Evolutionary conservation across 2,797 vertebrate genomes (phyloP).

Genomic region (Gobio occitaniae): DNA sequence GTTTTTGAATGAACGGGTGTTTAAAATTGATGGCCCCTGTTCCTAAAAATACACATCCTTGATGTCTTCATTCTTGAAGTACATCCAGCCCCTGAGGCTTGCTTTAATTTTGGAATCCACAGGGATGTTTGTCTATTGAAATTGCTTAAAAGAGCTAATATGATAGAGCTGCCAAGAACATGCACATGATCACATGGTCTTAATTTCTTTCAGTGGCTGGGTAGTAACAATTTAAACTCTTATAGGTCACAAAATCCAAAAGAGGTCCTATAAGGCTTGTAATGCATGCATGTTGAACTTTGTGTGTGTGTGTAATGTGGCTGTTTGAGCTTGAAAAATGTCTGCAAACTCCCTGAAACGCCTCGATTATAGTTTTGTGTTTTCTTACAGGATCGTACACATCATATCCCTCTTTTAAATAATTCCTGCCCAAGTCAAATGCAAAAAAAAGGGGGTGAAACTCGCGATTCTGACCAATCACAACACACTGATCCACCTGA

Average conservation of each 20-base stretch:
- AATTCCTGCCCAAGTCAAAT: neutral
- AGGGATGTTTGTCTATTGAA: conserved; percentile 24
- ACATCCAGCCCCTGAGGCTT: conserved; percentile 16
- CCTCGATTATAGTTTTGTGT: neutral
- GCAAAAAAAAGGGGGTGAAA: neutral
- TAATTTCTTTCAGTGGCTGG: neutral
- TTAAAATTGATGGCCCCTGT: conserved; percentile 31
- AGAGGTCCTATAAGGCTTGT: neutral
- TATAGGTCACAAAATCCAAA: neutral
- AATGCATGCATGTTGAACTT: neutral
- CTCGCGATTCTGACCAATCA: neutral
- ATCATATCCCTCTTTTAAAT: neutral
- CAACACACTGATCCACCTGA: neutral
- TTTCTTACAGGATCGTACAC: neutral
- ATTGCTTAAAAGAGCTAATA: conserved; percentile 7
- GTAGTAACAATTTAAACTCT: neutral
- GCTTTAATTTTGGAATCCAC: conserved; percentile 24
- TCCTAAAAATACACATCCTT: conserved; percentile 39
- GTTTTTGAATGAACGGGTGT: neutral
- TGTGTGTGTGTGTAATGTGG: neutral
- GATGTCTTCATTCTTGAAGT: conserved; percentile 32
- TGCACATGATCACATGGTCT: neutral
- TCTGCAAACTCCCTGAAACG: neutral
- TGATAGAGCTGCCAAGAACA: neutral
- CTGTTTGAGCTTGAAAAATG: neutral